Evolutionary conservation across 2,888 invertebrate species (phyloP), one percentile per base, ranked within the genome.

Genomic region (Noctua comes): DNA sequence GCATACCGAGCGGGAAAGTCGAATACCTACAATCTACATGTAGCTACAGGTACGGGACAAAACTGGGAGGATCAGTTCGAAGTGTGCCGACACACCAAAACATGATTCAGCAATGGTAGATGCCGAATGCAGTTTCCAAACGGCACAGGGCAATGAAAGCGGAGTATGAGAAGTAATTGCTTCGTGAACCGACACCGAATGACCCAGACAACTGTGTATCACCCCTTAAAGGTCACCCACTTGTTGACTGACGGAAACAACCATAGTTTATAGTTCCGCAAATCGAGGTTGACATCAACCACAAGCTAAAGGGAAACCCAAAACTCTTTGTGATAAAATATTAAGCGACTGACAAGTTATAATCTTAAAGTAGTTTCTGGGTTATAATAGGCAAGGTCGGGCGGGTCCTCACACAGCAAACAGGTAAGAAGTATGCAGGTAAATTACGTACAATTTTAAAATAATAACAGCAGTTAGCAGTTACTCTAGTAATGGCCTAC

Each of bases 351-450:
- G 43, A 43, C 43, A 43, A 43, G 43, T 43, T 40, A 51, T 21
- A 18, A 10, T 6, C 40, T 54, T 74, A 51, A 51, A 72, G 40
- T 40, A 6, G 40, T 76, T 40, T 68, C 48, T 79, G 59, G 40
- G 27, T 77, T 51, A 77, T 16, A n/a, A 16, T n/a, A 40, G 7
- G 4, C 74, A 54, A 79, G 78, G 74, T 54, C 81, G 7, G 1
- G 48, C 0, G 27, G 59, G 5, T 43, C 18, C 21, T 62, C n/a
- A 11, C n/a, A 13, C 36, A 13, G n/a, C 24, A 7, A 79, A 31
- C 51, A 3, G 54, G 51, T 64, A 27, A 0, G 2, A 1, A 51
- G 16, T 40, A 16, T 51, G 57, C 59, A 59, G 48, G 11, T 70
- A 21, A 77, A 59, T 79, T n/a, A 43, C 51, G 8, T 40, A 24